Percentiles rank a stretch among this genome's conserved stretches.
Conservation (phyloP, 2,113 vertebrate species). For the Siniperca knerii region DNA sequence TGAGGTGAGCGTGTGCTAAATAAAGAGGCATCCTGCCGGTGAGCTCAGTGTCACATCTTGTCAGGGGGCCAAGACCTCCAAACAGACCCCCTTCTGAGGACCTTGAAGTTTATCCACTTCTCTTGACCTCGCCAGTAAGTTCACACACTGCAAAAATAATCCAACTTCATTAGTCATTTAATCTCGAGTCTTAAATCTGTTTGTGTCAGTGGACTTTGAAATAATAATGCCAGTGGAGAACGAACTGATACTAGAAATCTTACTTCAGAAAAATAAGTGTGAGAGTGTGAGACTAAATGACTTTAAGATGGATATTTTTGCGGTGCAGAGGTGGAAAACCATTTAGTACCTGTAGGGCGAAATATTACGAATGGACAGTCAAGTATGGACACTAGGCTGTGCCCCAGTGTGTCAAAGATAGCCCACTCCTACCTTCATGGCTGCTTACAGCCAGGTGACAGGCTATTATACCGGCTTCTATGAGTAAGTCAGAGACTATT, state of each 20-base stretch:
- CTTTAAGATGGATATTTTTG: conserved; percentile 48
- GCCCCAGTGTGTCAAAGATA: conserved; percentile 32
- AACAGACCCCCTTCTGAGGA: conserved; percentile 46
- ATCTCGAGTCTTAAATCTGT: conserved; percentile 13
- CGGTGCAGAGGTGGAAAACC: conserved; percentile 34
- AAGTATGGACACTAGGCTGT: conserved; percentile 51
- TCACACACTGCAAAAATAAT: conserved; percentile 61
- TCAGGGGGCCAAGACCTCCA: conserved; percentile 18
- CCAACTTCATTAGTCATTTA: conserved; percentile 44
- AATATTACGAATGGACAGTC: conserved; percentile 31
- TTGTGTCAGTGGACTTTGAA: conserved; percentile 2
- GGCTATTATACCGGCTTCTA: neutral
- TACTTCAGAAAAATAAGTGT: neutral
- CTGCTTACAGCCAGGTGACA: conserved; percentile 29
- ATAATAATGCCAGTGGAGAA: neutral
- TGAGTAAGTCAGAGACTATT: conserved; percentile 24
- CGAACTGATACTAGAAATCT: neutral
- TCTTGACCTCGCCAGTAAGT: conserved; percentile 61
- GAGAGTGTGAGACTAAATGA: conserved; percentile 26
- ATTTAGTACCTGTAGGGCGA: neutral
- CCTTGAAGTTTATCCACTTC: conserved; percentile 57
- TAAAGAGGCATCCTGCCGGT: conserved; percentile 36
- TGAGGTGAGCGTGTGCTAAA: conserved; percentile 31
- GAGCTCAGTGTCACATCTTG: conserved; percentile 49
- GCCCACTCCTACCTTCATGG: conserved; percentile 22